Evolutionary conservation across 2,797 vertebrate genomes (phyloP).

Genomic region (Syncerus caffer): DNA sequence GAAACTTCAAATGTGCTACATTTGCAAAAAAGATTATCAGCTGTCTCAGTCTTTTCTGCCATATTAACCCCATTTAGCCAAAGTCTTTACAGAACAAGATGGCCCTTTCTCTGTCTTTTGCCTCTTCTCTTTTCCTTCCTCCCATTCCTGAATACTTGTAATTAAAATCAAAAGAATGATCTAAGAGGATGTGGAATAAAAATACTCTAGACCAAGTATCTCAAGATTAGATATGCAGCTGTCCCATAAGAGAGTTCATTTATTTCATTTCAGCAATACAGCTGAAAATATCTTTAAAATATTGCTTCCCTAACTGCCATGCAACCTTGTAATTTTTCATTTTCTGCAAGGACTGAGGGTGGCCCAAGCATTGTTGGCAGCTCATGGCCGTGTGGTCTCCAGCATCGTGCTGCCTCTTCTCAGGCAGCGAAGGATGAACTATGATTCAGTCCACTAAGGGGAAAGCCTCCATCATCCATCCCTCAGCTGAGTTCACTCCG

Average conservation of each 20-base stretch:
- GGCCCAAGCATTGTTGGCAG: no score
- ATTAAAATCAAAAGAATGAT: slow-evolving; percentile 11
- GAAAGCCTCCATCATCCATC: neutral
- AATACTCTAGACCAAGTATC: neutral
- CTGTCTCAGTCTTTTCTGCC: neutral
- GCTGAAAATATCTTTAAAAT: neutral
- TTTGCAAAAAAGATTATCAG: neutral
- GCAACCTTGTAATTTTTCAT: neutral
- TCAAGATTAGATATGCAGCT: neutral
- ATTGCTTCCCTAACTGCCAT: neutral
- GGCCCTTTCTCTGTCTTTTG: neutral
- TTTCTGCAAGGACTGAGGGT: neutral
- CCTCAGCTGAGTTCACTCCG: neutral
- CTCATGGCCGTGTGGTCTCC: neutral
- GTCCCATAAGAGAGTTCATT: neutral
- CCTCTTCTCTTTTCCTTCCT: neutral
- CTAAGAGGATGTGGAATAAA: slow-evolving; percentile 10
- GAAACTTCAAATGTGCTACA: slow-evolving; percentile 10
- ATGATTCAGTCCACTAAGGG: neutral
- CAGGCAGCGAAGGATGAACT: neutral
- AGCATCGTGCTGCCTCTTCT: neutral
- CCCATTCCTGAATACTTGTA: neutral
- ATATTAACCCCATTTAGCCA: neutral
- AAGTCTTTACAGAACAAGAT: neutral
- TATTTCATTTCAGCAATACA: neutral